Evolutionary conservation across 2,113 vertebrate genomes (phyloP), one percentile per base, ranked within the genome.

Genomic region (Phyllostomus hastatus): DNA sequence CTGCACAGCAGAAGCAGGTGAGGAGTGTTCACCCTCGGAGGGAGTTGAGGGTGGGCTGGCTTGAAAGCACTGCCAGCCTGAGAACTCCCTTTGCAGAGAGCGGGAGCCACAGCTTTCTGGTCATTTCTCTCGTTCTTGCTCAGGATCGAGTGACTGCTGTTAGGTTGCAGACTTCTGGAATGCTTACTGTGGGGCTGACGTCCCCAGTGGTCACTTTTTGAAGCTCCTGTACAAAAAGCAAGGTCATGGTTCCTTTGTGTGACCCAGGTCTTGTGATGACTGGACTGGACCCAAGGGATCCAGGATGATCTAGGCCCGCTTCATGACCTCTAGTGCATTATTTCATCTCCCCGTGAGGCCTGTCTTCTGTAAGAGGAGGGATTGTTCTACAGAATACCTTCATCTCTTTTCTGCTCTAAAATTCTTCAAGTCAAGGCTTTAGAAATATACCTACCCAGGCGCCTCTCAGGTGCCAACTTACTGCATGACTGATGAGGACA

Each of bases 61-160:
- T 41, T 64, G 12, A 20, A 52, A 22, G 9, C 57, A 16, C 7
- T 67, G 1, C 7, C 0, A 14, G 24, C 2, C n/a, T 61, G 5
- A 20, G 17, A 10, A 26, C 38, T 48, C 28, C 41, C 16, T 31
- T 16, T 4, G 10, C 10, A 33, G 80, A 31, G 26, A 43, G 33
- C 1, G 1, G 67, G 35, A 26, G 14, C 5, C 14, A 1, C 24
- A 5, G 16, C 54, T 11, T n/a, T 50, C 26, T 24, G 3, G 43
- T 20, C 28, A 10, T 9, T 41, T 57, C 20, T 41, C 67, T 59
- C 33, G 17, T 48, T 52, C 43, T 66, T 54, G 19, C 54, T 33
- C 2, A 33, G 11, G 50, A 88, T 31, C n/a, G 24, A 28, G 46
- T 10, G 41, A 11, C 20, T 28, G 50, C 41, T 6, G 4, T 7